Evolutionary conservation across 2,888 invertebrate genomes (phyloP).

Genomic region (Cephus pulcher): DNA sequence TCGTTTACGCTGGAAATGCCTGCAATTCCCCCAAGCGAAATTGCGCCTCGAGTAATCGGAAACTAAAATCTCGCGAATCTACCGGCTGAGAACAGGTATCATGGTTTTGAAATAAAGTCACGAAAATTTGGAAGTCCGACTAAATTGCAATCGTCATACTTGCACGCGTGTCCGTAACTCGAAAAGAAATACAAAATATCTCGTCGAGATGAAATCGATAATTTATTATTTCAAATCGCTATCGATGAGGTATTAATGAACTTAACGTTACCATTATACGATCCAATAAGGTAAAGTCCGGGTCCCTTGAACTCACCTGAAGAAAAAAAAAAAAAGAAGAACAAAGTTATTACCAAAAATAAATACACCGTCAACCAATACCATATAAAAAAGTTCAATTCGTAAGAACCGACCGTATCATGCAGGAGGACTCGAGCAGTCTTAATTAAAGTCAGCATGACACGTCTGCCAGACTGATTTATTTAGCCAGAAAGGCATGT

Average conservation of each 20-base stretch:
- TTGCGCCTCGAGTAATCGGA: constrained; percentile 38
- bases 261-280: background rate
- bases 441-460: constrained; percentile 5
- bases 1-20: constrained; percentile 41
- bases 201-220: background rate
- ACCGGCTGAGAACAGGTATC: background rate
- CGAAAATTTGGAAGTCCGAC: background rate
- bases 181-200: background rate
- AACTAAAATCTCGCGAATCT: constrained; percentile 38
- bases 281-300: background rate
- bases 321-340: background rate
- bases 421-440: background rate
- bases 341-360: no score
- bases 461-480: background rate
- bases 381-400: background rate
- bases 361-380: no score
- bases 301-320: background rate
- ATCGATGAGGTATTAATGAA: background rate
- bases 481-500: background rate
- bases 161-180: background rate
- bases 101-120: background rate
- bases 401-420: background rate
- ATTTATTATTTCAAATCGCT: background rate
- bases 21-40: constrained; percentile 39
- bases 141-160: background rate